Base-by-base conservation (phyloP, 2,888 invertebrate genomes). In the Scotopteryx bipunctaria region DNA sequence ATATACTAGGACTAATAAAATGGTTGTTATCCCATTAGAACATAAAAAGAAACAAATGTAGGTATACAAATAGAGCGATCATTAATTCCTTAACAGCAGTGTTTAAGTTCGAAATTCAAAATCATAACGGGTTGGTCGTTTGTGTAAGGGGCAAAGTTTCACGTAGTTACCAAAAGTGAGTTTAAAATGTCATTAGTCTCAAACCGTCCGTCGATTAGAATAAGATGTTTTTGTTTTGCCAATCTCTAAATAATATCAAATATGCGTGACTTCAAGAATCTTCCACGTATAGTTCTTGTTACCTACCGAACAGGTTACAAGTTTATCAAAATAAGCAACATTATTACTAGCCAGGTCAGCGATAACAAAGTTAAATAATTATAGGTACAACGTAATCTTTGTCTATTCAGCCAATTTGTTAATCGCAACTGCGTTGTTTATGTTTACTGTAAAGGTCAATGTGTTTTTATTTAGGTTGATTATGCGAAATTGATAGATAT, bases 311-410 rank as follows among this genome's bases (percentile, higher is more conserved):
- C 23, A 27, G 32, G 37, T 42, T 45, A 57, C 51, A 5, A 23
- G 29, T 1, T 50, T 48, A 45, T 46, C 48, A 5, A 37, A 47
- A 36, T 23, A 21, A 23, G 37, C 31, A 40, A 45, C 14, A 40
- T 37, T 43, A 23, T n/a, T n/a, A n/a, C 35, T 9, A 6, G 27
- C 29, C 37, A 41, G 27, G 46, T 50, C 53, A 37, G 27, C 31
- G 38, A 41, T 52, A 16, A 11, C 27, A 27, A 21, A 29, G n/a
- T 27, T 25, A 8, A 23, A n/a, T 37, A 35, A 16, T 37, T 13
- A 44, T 36, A 11, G 5, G 5, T 2, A 27, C 16, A 19, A n/a
- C 5, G 13, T 29, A 44, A 23, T 32, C 31, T 3, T 31, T 21
- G 31, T 33, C 23, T 17, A 17, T 17, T 47, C n/a, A 32, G 32